phyloP scores from a whole-genome alignment of 2,888 invertebrate genomes.

The Penaeus monodon region DNA sequence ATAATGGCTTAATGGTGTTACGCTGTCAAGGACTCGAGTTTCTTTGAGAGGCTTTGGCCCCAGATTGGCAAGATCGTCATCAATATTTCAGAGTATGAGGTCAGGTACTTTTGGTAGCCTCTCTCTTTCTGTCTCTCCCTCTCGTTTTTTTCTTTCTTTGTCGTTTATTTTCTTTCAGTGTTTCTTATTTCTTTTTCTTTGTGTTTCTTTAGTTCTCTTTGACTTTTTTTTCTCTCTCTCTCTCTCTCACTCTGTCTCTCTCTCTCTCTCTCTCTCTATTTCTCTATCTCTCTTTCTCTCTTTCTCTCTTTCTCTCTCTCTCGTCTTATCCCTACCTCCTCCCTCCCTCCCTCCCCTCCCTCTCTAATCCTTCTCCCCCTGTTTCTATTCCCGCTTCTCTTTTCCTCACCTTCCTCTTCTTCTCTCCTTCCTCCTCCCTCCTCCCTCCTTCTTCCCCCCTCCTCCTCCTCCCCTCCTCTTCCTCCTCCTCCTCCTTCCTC shows the following conservation, averaged over 20 bases:
- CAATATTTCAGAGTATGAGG: no score
- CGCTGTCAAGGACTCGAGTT: no score
- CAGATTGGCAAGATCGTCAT: no score
- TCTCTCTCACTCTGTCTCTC: no score
- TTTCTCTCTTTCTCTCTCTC: neutral
- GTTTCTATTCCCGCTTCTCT: neutral
- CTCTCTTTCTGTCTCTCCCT: neutral
- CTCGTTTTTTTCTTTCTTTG: neutral
- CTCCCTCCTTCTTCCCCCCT: no score
- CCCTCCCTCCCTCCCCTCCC: neutral
- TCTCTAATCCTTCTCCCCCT: neutral
- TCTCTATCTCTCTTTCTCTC: neutral
- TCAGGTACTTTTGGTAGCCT: neutral
- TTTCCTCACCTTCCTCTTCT: neutral
- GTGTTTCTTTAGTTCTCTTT: no score
- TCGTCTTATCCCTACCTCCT: neutral
- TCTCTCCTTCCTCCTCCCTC: no score
- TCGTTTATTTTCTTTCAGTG: no score
- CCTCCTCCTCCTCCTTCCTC: neutral
- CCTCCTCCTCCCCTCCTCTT: neutral
- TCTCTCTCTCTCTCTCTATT: rapidly evolving
- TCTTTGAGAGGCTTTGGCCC: no score
- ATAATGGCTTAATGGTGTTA: no score
- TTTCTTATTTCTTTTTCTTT: no score
- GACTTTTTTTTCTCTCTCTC: no score